phyloP scores from a whole-genome alignment of 2,888 invertebrate genomes.

The Lasioglossum lativentre region DNA sequence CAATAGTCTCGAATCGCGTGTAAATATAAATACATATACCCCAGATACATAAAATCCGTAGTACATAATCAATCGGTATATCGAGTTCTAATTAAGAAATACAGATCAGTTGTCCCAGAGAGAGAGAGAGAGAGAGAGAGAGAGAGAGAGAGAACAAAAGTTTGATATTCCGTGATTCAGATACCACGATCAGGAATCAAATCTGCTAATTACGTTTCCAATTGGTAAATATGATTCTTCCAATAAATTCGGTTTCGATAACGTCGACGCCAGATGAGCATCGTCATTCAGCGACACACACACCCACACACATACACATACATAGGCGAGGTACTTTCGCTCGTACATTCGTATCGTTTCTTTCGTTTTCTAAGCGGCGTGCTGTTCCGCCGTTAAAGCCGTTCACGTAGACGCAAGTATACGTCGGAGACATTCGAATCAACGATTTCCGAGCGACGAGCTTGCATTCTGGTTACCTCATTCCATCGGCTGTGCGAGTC shows the following conservation, averaged over 20 bases:
- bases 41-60: background rate
- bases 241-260: background rate
- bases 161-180: background rate
- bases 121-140: background rate
- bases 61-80: background rate
- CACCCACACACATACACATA: rapidly evolving
- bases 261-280: background rate
- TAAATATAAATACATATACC: background rate
- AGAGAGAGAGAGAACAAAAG: background rate
- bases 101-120: background rate
- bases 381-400: conserved; percentile 40
- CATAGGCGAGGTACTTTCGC: background rate
- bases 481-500: conserved; percentile 37
- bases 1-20: background rate
- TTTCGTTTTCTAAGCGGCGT: conserved; percentile 11
- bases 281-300: background rate
- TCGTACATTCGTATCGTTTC: conserved; percentile 2
- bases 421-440: conserved; percentile 57
- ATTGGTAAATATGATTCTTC: background rate
- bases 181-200: background rate
- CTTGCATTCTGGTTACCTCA: conserved; percentile 51
- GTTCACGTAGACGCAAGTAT: conserved; percentile 44
- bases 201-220: background rate
- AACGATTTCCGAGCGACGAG: conserved; percentile 54
- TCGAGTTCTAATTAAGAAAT: background rate